Evolutionary conservation across 2,888 invertebrate species (phyloP).

Genomic region (Calliopum simillimum): DNA sequence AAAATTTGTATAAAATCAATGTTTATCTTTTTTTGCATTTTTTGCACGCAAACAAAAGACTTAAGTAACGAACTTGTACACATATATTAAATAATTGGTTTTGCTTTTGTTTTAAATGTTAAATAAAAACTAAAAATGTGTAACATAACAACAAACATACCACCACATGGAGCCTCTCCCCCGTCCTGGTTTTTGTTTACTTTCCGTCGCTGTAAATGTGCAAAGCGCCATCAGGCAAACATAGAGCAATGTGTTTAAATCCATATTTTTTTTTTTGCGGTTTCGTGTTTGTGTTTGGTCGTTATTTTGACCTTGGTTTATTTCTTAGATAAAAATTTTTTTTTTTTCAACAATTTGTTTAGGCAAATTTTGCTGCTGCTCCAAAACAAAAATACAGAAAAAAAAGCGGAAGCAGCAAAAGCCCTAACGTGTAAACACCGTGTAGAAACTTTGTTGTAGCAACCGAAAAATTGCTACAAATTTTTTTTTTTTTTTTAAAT

Average conservation of each 20-base stretch:
- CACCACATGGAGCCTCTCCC: conserved; percentile 94
- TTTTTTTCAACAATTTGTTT: conserved; percentile 27
- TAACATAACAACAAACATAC: conserved; percentile 73
- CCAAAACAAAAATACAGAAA: too few relatives aligned
- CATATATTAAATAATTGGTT: background rate
- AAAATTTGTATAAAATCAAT: too few relatives aligned
- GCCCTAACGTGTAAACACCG: conserved; percentile 14
- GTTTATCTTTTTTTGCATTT: too few relatives aligned
- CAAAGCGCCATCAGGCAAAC: conserved; percentile 61
- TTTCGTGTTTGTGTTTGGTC: conserved; percentile 12
- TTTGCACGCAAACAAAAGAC: conserved; percentile 38
- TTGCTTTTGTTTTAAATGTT: background rate
- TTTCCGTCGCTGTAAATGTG: conserved; percentile 58
- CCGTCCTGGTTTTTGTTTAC: conserved; percentile 74
- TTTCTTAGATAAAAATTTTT: conserved; percentile 35
- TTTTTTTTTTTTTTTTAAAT: background rate
- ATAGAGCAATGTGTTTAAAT: conserved; percentile 61
- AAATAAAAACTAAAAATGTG: too few relatives aligned
- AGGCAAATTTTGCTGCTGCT: conserved; percentile 27
- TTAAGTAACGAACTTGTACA: conserved; percentile 42
- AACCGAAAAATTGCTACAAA: background rate
- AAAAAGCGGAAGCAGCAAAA: conserved; percentile 6
- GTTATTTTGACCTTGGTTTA: conserved; percentile 26
- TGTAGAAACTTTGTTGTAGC: conserved; percentile 6
- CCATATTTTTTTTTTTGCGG: conserved; percentile 53